Evolutionary conservation across 2,888 invertebrate species (phyloP).

Genomic region (Zaprionus lineosus): DNA sequence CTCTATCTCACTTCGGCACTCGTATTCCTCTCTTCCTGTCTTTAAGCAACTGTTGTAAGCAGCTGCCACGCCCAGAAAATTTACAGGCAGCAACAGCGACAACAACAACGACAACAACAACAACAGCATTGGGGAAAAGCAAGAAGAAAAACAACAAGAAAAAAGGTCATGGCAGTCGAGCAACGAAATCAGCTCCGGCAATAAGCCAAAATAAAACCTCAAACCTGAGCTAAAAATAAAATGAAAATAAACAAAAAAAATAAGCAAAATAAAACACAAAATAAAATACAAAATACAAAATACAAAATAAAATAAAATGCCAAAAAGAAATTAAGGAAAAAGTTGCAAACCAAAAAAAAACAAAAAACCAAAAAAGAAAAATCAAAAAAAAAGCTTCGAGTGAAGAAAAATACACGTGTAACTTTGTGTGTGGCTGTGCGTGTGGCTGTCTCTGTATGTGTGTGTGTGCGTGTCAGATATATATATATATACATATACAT

Average conservation of each 20-base stretch:
- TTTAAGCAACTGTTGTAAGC: slow-evolving; percentile 48
- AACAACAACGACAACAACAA: neutral
- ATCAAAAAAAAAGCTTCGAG: slow-evolving; percentile 29
- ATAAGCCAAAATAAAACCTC: slow-evolving; percentile 68
- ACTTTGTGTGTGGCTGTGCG: slow-evolving; percentile 2
- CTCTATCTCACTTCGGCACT: too few species aligned
- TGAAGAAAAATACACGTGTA: slow-evolving; percentile 35
- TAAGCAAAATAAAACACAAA: slow-evolving; percentile 26
- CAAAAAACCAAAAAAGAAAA: slow-evolving; percentile 45
- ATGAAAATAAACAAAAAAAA: neutral
- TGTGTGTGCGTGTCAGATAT: neutral
- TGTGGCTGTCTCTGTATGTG: slow-evolving; percentile 1
- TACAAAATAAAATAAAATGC: slow-evolving; percentile 29
- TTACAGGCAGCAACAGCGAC: slow-evolving; percentile 33
- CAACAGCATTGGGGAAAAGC: neutral
- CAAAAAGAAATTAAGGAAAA: slow-evolving; percentile 47
- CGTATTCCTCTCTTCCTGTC: too few species aligned
- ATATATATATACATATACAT: slow-evolving; percentile 24
- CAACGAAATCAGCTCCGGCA: slow-evolving; percentile 56
- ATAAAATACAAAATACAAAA: slow-evolving; percentile 19
- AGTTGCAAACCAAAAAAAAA: slow-evolving; percentile 39
- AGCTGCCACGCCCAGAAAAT: slow-evolving; percentile 66
- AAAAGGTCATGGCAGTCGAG: slow-evolving; percentile 64
- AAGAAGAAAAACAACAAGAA: neutral
- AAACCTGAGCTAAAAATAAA: slow-evolving; percentile 45